Conservation (phyloP, 2,113 vertebrate species). For the Myotis lucifugus region DNA sequence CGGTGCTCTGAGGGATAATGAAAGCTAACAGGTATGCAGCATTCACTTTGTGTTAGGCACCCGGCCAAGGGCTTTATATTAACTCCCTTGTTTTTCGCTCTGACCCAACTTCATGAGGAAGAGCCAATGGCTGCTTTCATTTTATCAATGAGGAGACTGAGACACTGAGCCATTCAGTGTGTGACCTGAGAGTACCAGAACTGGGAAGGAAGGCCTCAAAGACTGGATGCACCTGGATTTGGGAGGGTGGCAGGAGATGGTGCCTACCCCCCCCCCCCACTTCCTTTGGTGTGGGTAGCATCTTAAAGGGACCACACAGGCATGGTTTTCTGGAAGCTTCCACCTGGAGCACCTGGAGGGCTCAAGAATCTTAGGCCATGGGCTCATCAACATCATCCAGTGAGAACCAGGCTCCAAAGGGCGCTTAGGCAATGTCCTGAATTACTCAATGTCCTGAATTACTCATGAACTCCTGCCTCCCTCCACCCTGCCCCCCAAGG, state of each 20-base stretch:
- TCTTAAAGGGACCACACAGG: fast-evolving
- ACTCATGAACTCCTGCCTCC: neutral
- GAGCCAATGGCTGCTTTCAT: neutral
- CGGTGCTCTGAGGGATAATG: neutral
- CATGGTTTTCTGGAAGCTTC: neutral
- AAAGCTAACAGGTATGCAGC: fast-evolving
- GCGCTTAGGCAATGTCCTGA: neutral
- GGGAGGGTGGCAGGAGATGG: neutral
- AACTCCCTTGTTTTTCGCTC: neutral
- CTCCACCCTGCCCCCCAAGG: neutral
- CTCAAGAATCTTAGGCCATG: neutral
- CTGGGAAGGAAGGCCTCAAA: neutral
- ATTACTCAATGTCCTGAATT: neutral
- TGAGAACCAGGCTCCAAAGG: neutral
- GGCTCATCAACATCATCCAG: fast-evolving
- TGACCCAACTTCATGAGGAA: neutral
- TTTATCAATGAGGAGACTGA: neutral
- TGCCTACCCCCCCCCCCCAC: fast-evolving
- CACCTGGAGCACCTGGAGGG: too few relatives aligned
- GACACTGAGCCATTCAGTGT: neutral
- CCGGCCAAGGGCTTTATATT: neutral
- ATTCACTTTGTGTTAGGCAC: neutral
- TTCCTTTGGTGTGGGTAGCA: neutral
- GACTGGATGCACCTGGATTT: neutral
- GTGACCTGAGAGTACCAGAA: neutral